These are phyloP conservation scores for Ochropleura leucogaster DNA, from an alignment of 2,888 invertebrate species.

Conservation along the genomic window DNA sequence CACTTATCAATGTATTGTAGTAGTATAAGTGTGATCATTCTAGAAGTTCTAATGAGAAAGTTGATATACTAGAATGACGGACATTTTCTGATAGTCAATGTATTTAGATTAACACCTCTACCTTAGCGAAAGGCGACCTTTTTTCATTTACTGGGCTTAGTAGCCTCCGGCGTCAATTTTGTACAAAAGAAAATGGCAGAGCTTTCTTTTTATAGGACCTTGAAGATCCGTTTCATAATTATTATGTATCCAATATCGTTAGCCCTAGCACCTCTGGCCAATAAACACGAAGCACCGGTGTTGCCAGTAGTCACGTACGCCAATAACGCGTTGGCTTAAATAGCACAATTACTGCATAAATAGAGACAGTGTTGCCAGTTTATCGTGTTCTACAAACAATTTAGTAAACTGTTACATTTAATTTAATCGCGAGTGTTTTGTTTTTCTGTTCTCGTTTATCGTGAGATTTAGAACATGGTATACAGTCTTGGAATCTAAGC, in stretches of 20 bases:
- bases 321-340: slow-evolving; percentile 35
- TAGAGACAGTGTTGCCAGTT: slow-evolving; percentile 21
- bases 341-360: slow-evolving; percentile 45
- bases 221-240: slow-evolving; percentile 14
- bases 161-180: background rate
- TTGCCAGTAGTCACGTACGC: slow-evolving; percentile 48
- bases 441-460: background rate
- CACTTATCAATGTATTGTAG: too few relatives aligned
- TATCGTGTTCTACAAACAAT: slow-evolving; percentile 27
- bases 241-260: slow-evolving; percentile 39
- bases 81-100: background rate
- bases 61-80: background rate
- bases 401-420: slow-evolving; percentile 12
- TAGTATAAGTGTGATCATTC: background rate
- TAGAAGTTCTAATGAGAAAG: background rate
- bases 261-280: slow-evolving; percentile 21
- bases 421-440: slow-evolving; percentile 19
- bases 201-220: slow-evolving; percentile 3
- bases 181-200: background rate
- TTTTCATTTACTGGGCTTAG: background rate
- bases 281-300: slow-evolving; percentile 27
- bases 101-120: background rate
- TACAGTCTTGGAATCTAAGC: background rate
- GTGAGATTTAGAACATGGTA: background rate
- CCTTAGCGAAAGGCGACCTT: background rate